These are phyloP conservation scores for Drosophila acutilabella DNA, from an alignment of 2,888 invertebrate genomes.

Conservation along the genomic window DNA sequence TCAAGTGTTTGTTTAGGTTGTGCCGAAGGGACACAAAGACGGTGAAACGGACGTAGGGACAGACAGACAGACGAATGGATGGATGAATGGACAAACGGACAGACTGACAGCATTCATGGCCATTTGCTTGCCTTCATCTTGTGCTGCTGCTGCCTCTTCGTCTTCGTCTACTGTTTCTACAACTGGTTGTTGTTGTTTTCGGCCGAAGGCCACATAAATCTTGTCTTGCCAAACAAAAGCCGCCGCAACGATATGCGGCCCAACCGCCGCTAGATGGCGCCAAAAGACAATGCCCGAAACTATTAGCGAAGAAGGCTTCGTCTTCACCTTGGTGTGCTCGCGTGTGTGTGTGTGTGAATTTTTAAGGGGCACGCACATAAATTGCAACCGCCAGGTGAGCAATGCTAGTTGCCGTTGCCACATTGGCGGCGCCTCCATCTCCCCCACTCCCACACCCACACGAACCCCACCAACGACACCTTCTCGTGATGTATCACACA, in stretches of 20 bases:
- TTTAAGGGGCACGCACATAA: conserved; percentile 74
- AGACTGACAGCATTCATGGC: conserved; percentile 27
- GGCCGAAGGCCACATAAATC: conserved; percentile 75
- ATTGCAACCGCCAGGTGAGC: conserved; percentile 76
- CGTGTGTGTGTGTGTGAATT: conserved; percentile 38
- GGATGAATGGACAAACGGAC: conserved; percentile 1
- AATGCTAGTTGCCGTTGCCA: conserved; percentile 31
- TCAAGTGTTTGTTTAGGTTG: conserved; percentile 80
- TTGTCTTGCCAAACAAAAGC: conserved; percentile 70
- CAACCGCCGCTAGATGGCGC: conserved; percentile 21
- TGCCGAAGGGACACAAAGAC: conserved; percentile 27
- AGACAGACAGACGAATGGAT: background rate
- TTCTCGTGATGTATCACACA: conserved; percentile 74
- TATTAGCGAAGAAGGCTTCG: conserved; percentile 66
- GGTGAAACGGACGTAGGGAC: conserved; percentile 28
- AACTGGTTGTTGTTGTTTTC: conserved; percentile 46
- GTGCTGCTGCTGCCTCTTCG: conserved; percentile 36
- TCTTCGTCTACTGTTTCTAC: no score
- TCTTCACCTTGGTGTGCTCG: conserved; percentile 21
- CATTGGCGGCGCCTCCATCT: conserved; percentile 1
- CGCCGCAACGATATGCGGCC: conserved; percentile 11
- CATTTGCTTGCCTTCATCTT: conserved; percentile 48
- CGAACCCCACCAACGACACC: background rate
- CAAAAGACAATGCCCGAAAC: conserved; percentile 68
- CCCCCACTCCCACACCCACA: background rate